A percentile compares a stretch with the other conserved stretches of the same genome.
Conservation (phyloP, 2,888 invertebrate species). For the Apoda limacodes region DNA sequence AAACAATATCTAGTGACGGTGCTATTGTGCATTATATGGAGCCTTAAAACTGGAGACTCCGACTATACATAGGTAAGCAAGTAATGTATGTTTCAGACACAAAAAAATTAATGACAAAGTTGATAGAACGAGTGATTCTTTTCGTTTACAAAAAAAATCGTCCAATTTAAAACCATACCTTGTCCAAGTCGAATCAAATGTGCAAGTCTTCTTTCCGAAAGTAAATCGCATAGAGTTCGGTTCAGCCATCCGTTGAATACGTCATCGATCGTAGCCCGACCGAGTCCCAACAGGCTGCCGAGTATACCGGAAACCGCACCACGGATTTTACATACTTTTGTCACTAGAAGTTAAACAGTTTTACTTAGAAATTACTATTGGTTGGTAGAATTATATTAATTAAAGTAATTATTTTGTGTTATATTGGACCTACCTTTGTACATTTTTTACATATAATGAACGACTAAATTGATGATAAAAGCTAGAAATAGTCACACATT, state of each 20-base stretch:
- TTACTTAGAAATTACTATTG: neutral
- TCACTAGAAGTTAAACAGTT: slow-evolving; percentile 62
- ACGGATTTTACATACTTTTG: slow-evolving; percentile 64
- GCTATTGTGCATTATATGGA: too few species aligned
- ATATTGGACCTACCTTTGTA: too few species aligned
- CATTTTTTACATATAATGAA: too few species aligned
- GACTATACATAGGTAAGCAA: too few species aligned
- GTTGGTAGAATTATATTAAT: too few species aligned
- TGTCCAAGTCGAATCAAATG: slow-evolving; percentile 70
- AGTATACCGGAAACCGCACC: slow-evolving; percentile 47
- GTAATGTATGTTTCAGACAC: neutral
- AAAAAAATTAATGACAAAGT: neutral
- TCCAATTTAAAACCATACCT: slow-evolving; percentile 38
- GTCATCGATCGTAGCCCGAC: slow-evolving; percentile 52
- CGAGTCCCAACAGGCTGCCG: slow-evolving; percentile 55
- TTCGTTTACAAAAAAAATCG: neutral
- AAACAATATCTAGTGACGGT: too few species aligned
- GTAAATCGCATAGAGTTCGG: slow-evolving; percentile 36
- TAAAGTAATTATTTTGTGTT: too few species aligned
- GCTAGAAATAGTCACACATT: too few species aligned
- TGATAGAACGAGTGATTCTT: too few species aligned
- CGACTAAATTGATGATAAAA: too few species aligned
- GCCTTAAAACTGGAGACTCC: too few species aligned
- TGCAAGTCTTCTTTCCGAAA: slow-evolving; percentile 67
- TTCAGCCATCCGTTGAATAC: slow-evolving; percentile 44